Base-by-base conservation (phyloP, 2,888 invertebrate genomes). In the Noctua janthina region DNA sequence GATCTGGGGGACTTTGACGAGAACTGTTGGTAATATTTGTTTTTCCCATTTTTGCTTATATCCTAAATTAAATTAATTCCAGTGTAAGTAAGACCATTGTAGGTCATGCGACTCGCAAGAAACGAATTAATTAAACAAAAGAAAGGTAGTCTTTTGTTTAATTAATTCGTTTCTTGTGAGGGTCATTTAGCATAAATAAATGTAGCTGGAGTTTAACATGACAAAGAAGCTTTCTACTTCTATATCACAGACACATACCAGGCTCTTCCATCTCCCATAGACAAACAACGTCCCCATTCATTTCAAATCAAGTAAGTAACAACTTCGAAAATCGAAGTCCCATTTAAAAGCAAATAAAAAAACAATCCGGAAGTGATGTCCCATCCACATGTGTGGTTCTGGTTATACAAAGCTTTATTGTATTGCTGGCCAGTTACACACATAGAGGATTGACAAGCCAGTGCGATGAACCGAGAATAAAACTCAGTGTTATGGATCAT, bases 401-500 rank as follows among this genome's bases (percentile, higher is more conserved):
- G 67, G 73, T 23, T 35, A 70, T 54, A 88, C 81, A 88, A 89
- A 86, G 88, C 70, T 8, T 78, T 79, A 74, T 89, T 88, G 87
- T 89, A 73, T 64, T 39, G 46, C 64, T 66, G 81, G 85, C 81
- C 84, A 71, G 82, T 72, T 39, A 83, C 29, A 68, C 51, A 56
- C 71, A 84, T 54, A 78, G 67, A 64, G 67, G 46, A 56, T 46
- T 56, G 81, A 72, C 75, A 79, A 59, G 74, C 56, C 66, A 70
- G 49, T 69, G 84, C 90, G 81, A 87, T 89, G 90, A 89, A 89
- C 89, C 80, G 82, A 70, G n/a, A 43, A 78, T 70, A 74, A 82
- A 88, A 81, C 87, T 76, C 83, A 85, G 81, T 85, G 87, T 88
- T 78, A 74, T 78, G 78, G 82, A 71, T 80, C 83, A 89, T 85